Conservation (phyloP, 64 coral and sea anemone genomes). For the Porites australiensis region DNA sequence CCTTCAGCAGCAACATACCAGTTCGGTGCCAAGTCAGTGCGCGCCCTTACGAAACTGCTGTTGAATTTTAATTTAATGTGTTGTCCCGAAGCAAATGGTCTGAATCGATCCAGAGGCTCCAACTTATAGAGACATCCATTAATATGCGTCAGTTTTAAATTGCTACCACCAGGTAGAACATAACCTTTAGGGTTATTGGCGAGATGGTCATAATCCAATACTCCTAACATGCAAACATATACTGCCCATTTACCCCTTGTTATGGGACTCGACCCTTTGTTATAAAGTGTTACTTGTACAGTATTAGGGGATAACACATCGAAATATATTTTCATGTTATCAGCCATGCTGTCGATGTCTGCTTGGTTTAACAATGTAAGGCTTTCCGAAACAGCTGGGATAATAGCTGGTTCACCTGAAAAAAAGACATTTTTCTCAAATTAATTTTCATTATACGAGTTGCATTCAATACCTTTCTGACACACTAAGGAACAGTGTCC, state of each 20-base stretch:
- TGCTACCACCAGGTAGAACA: slow-evolving; percentile 51
- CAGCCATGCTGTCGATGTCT: not conserved
- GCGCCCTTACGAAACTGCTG: slow-evolving; percentile 36
- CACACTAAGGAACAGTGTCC: no score
- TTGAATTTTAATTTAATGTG: slow-evolving; percentile 48
- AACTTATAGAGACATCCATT: slow-evolving; percentile 79
- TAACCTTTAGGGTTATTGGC: slow-evolving; percentile 51
- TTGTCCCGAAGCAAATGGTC: not conserved
- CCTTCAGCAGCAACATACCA: slow-evolving; percentile 73
- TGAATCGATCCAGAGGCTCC: slow-evolving; percentile 41
- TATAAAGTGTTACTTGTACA: slow-evolving; percentile 36
- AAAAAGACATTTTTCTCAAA: not conserved
- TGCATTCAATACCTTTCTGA: no score
- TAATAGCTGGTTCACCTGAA: not conserved
- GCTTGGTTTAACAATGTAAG: not conserved
- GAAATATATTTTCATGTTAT: slow-evolving; percentile 1
- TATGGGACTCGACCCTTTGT: slow-evolving; percentile 39
- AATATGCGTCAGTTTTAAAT: slow-evolving; percentile 71
- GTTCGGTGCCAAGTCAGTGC: slow-evolving; percentile 72
- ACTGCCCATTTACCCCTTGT: slow-evolving; percentile 63
- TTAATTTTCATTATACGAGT: no score
- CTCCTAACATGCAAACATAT: slow-evolving; percentile 70
- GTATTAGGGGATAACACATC: not conserved
- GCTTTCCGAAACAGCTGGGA: no score
- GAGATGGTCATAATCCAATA: slow-evolving; percentile 43